A percentile compares a stretch with the other conserved stretches of the same genome.
These are phyloP conservation scores for Noctuana brunneofusca DNA, from an alignment of 2,888 invertebrate species.

Conservation along the genomic window DNA sequence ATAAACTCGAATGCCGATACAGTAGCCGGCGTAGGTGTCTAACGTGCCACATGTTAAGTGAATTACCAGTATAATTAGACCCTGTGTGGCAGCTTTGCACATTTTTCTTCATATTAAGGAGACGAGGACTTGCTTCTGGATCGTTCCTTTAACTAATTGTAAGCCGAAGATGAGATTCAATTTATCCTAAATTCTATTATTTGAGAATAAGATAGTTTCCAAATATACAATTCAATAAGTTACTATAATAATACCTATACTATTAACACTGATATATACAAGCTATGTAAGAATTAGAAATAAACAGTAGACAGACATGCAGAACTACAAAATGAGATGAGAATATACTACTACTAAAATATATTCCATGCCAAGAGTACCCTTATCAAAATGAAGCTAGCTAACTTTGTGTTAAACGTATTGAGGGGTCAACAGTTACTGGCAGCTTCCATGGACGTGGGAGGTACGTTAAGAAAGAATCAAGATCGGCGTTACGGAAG, in stretches of 20 bases:
- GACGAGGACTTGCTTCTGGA: too few species aligned
- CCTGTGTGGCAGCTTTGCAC: slow-evolving; percentile 18
- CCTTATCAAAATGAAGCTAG: neutral
- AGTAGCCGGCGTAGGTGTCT: slow-evolving; percentile 71
- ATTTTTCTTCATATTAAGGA: too few species aligned
- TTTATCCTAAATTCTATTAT: too few species aligned
- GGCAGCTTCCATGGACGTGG: slow-evolving; percentile 63
- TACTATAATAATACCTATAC: too few species aligned
- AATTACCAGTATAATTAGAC: slow-evolving; percentile 11
- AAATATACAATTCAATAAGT: too few species aligned
- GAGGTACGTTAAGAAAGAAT: slow-evolving; percentile 70
- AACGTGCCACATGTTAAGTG: slow-evolving; percentile 43
- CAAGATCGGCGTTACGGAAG: slow-evolving; percentile 80
- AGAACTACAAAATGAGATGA: neutral
- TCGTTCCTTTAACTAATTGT: too few species aligned
- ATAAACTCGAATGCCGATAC: slow-evolving; percentile 47
- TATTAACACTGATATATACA: too few species aligned
- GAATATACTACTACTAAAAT: neutral
- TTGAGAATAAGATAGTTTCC: too few species aligned
- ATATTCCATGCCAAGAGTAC: neutral
- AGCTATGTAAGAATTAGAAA: too few species aligned
- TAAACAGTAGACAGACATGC: neutral
- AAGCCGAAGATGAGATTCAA: too few species aligned
- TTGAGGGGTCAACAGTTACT: slow-evolving; percentile 53
- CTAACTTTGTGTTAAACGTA: slow-evolving; percentile 40